These are phyloP conservation scores for Polymixis flavicincta DNA, from an alignment of 2,888 invertebrate genomes.

Conservation along the genomic window DNA sequence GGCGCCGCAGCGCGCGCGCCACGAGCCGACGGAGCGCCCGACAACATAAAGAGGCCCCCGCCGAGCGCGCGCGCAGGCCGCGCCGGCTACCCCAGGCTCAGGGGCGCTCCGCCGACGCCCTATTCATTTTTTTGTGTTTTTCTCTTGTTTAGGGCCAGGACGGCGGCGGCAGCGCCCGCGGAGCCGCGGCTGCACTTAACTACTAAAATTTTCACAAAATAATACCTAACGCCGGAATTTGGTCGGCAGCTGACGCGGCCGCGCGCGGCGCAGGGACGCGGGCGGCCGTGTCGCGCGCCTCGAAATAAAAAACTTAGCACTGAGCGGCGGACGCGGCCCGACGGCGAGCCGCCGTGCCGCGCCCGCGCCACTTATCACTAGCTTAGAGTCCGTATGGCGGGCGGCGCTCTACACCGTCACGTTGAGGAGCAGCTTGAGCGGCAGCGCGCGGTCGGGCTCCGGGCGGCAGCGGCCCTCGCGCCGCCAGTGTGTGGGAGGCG, in stretches of 20 bases:
- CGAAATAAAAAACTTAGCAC: conserved; percentile 88
- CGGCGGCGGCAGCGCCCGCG: conserved; percentile 69
- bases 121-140: conserved; percentile 85
- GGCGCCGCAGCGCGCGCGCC: conserved; percentile 71
- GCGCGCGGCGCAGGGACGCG: conserved; percentile 82
- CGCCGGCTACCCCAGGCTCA: conserved; percentile 70
- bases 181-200: conserved; percentile 81
- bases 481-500: conserved; percentile 95
- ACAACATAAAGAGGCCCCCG: conserved; percentile 66
- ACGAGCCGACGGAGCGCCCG: conserved; percentile 60
- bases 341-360: conserved; percentile 70
- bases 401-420: conserved; percentile 85
- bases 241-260: conserved; percentile 80
- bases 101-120: conserved; percentile 68
- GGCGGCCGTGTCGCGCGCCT: conserved; percentile 77
- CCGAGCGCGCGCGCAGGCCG: conserved; percentile 57
- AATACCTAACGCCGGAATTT: conserved; percentile 90
- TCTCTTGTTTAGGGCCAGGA: conserved; percentile 79
- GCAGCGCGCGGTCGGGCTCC: conserved; percentile 90
- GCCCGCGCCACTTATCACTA: conserved; percentile 83
- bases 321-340: conserved; percentile 78
- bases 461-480: conserved; percentile 87
- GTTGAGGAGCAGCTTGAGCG: conserved; percentile 92
- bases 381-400: conserved; percentile 77
- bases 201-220: conserved; percentile 90